phyloP scores from a whole-genome alignment of 2,888 invertebrate species.

The Tiliacea citrago region DNA sequence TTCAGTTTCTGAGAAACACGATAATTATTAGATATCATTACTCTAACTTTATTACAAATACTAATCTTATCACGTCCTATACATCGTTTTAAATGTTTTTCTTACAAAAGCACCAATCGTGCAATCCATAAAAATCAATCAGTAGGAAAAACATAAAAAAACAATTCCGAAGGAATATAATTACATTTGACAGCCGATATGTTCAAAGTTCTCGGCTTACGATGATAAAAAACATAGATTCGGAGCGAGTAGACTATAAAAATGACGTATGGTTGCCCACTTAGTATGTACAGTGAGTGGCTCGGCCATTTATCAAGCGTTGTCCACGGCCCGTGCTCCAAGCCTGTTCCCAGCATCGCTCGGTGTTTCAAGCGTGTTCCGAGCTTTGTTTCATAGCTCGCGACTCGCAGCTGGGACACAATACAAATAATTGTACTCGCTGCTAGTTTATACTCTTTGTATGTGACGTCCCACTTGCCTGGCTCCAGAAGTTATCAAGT shows the following conservation, averaged over 20 bases:
- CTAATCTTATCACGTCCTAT: neutral
- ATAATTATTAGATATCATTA: too few relatives aligned
- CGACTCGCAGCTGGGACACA: slow-evolving; percentile 52
- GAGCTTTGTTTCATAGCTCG: slow-evolving; percentile 54
- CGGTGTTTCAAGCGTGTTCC: slow-evolving; percentile 24
- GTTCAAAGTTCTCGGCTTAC: slow-evolving; percentile 56
- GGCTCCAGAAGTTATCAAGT: slow-evolving; percentile 41
- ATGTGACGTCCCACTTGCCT: slow-evolving; percentile 45
- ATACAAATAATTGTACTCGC: slow-evolving; percentile 58
- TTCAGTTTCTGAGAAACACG: neutral
- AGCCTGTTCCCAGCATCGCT: slow-evolving; percentile 26
- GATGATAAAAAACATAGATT: slow-evolving; percentile 65
- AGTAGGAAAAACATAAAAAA: slow-evolving; percentile 25
- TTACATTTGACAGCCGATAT: slow-evolving; percentile 55
- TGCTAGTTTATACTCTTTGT: slow-evolving; percentile 47
- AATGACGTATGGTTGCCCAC: slow-evolving; percentile 59
- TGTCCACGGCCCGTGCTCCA: slow-evolving; percentile 46
- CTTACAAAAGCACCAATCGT: neutral
- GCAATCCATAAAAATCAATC: slow-evolving; percentile 13
- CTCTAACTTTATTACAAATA: too few relatives aligned
- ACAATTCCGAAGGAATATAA: slow-evolving; percentile 48
- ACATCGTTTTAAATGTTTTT: neutral
- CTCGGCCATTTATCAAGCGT: slow-evolving; percentile 64
- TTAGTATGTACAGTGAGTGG: slow-evolving; percentile 61
- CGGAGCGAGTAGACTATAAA: slow-evolving; percentile 59